Evolutionary conservation across 1,140 invertebrate genomes (phyloP), one percentile per base, ranked within the genome.

Genomic region (Euura lappo): DNA sequence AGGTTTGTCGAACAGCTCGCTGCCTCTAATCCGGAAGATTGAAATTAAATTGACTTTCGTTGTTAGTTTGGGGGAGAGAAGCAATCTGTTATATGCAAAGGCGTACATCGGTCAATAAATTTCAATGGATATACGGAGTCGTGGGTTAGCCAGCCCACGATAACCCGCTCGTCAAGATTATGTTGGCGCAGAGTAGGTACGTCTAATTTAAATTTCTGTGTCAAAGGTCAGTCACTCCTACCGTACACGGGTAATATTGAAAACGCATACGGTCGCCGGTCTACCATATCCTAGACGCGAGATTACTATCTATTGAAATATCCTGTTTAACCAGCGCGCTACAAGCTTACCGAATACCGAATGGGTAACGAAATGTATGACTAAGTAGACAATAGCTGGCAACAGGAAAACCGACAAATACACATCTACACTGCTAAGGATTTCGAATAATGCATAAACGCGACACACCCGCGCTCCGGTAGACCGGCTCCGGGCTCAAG

Each of bases 341-440:
- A 65, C 42, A 28, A 69, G 10, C 44, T 66, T 68, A 68, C 66
- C 44, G 66, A 65, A 66, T 69, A 43, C 28, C 28, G 28, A 28
- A 28, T 28, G 28, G 28, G 28, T 28, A 69, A 76, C 72, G 70
- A 73, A 60, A 71, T 45, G 64, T 65, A 72, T 71, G 71, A 43
- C 73, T 76, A 75, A 72, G 69, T 72, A 73, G 64, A 66, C 72
- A 71, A 71, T 73, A 73, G 45, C 44, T 45, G n/a, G n/a, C n/a
- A n/a, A n/a, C n/a, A n/a, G n/a, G n/a, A n/a, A 76, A 73, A 71
- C 64, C 13, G 64, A 73, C 75, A 71, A 76, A 76, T 71, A 71
- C 45, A 71, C 60, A 44, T 69, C 47, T 67, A 28, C 28, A 28
- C 28, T 28, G 47, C n/a, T 11, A 60, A n/a, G 13, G 1, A 8